These are phyloP conservation scores for Folsomia candida DNA, from an alignment of 2,888 invertebrate species.

Conservation along the genomic window DNA sequence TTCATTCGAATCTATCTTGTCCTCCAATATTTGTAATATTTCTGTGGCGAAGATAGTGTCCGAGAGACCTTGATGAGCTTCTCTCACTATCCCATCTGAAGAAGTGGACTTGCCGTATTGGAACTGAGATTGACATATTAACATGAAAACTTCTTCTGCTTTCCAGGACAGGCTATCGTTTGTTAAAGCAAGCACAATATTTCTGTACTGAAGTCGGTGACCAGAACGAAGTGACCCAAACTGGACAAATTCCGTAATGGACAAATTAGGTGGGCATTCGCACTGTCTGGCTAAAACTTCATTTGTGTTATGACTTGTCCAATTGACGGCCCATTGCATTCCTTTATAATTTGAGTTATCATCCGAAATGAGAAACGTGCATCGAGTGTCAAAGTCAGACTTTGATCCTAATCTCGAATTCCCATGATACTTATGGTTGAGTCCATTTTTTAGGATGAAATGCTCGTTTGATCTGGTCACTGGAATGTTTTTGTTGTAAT, in stretches of 20 bases:
- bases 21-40: constrained; percentile 2
- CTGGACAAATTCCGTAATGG: constrained; percentile 10
- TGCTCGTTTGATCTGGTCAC: background rate
- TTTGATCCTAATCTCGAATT: no score
- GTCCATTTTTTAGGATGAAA: constrained; percentile 13
- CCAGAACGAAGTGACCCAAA: constrained; percentile 24
- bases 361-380: constrained; percentile 8
- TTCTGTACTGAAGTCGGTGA: constrained; percentile 24
- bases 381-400: background rate
- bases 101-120: constrained; percentile 7
- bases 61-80: constrained; percentile 19
- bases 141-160: constrained; percentile 14
- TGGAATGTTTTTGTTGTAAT: background rate
- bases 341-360: constrained; percentile 5
- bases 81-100: background rate
- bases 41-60: background rate
- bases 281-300: constrained; percentile 16
- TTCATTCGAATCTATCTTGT: background rate
- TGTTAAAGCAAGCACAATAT: constrained; percentile 17
- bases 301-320: constrained; percentile 24
- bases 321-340: constrained; percentile 14
- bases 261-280: constrained; percentile 12
- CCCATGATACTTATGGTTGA: background rate
- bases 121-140: constrained; percentile 24
- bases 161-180: constrained; percentile 11